Percentiles rank a stretch among this genome's conserved stretches.
These are phyloP conservation scores for Caenorhabditis angaria DNA, from an alignment of 2,888 invertebrate genomes.

Conservation along the genomic window DNA sequence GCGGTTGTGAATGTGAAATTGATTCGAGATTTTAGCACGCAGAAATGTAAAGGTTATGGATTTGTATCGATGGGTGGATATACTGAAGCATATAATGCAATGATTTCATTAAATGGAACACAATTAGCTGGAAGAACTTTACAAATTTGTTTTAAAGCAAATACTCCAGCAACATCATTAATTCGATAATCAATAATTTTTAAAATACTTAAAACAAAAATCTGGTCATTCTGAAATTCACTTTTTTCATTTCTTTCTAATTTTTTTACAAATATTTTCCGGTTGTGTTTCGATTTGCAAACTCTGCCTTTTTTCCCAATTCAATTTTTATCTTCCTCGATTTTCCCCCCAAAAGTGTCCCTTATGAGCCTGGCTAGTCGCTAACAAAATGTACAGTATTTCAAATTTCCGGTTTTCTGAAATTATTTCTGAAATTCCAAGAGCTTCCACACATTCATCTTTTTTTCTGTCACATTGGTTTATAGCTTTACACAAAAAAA, in stretches of 20 bases:
- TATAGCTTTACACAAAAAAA: not conserved
- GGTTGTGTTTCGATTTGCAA: not conserved
- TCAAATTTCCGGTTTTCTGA: not conserved
- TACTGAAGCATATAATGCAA: conserved; percentile 94
- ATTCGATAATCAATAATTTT: not conserved
- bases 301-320: too few relatives aligned
- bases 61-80: conserved; percentile 99
- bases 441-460: too few relatives aligned
- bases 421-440: not conserved
- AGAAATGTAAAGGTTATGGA: conserved; percentile 97
- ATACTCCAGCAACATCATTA: not conserved
- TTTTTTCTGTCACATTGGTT: conserved; percentile 1
- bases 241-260: not conserved
- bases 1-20: conserved; percentile 95
- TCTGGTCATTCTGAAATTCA: conserved; percentile 4
- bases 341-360: not conserved
- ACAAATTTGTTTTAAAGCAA: conserved; percentile 72
- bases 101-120: conserved; percentile 94
- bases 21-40: conserved; percentile 90
- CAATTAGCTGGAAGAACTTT: conserved; percentile 92
- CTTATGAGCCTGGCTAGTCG: conserved; percentile 4
- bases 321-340: not conserved
- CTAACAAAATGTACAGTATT: conserved; percentile 2
- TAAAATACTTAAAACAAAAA: not conserved
- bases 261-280: not conserved